phyloP scores from a whole-genome alignment of 2,797 vertebrate genomes.

The Hydrolagus colliei region DNA sequence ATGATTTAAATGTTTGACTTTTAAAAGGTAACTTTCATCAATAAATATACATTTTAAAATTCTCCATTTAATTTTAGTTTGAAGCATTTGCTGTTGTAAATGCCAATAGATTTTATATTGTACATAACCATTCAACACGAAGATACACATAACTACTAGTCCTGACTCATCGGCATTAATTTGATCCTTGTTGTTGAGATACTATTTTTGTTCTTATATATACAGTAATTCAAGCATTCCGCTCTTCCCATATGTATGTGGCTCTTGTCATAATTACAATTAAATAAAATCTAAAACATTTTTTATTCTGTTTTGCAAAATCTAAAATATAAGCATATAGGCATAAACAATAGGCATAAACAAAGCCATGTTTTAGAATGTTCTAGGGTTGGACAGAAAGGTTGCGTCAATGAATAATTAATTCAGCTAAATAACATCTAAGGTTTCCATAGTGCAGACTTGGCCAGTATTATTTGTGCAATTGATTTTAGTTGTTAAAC shows the following conservation, averaged over 20 bases:
- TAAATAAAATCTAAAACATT: not conserved
- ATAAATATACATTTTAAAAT: not conserved
- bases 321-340: too few relatives aligned
- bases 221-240: not conserved
- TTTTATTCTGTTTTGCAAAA: not conserved
- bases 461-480: not conserved
- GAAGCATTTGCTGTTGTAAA: not conserved
- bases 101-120: not conserved
- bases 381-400: constrained; percentile 14
- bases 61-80: not conserved
- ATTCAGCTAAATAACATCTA: constrained; percentile 19
- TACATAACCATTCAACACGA: not conserved
- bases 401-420: constrained; percentile 25
- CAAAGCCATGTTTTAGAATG: not conserved
- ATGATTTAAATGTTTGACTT: not conserved
- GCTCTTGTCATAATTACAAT: not conserved
- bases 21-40: not conserved
- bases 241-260: not conserved
- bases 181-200: not conserved
- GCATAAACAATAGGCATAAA: not conserved
- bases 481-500: constrained; percentile 4
- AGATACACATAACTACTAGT: not conserved
- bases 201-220: not conserved
- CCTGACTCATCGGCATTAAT: not conserved
- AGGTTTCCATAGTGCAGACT: not conserved